These are phyloP conservation scores for Gallinago undulata DNA, from an alignment of 2,113 vertebrate genomes.

Conservation along the genomic window DNA sequence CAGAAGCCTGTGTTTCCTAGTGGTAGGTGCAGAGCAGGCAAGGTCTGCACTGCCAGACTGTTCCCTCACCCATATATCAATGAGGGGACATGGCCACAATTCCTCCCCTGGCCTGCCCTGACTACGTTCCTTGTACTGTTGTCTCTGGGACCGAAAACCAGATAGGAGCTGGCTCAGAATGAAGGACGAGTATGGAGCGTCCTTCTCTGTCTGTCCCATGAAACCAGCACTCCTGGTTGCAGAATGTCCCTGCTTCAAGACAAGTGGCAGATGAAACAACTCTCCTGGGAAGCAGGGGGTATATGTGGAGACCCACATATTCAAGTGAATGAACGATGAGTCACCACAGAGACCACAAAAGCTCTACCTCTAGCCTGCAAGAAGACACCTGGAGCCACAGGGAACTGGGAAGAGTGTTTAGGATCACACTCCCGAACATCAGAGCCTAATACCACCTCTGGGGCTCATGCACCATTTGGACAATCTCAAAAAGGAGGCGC, in stretches of 20 bases:
- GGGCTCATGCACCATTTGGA: not conserved
- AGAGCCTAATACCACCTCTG: not conserved
- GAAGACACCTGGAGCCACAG: not conserved
- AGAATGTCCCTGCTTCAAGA: not conserved
- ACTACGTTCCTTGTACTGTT: not conserved
- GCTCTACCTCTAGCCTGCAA: not conserved
- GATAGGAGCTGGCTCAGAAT: not conserved
- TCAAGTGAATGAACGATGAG: not conserved
- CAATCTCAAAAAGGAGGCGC: not conserved
- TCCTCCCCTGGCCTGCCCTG: not conserved
- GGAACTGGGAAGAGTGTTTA: not conserved
- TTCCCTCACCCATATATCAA: not conserved
- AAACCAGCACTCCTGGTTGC: not conserved
- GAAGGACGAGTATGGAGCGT: not conserved
- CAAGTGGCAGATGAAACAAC: not conserved
- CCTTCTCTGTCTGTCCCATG: not conserved
- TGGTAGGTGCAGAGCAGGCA: not conserved
- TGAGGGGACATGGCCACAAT: not conserved
- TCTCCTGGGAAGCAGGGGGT: rapidly evolving
- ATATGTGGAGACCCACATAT: not conserved
- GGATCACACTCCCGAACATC: not conserved
- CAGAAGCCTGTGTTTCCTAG: not conserved
- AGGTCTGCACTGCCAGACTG: not conserved
- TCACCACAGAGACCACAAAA: not conserved
- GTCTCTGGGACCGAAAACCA: not conserved